Conservation (phyloP, 1,140 invertebrate species). For the Aphelenchoides avenae region DNA sequence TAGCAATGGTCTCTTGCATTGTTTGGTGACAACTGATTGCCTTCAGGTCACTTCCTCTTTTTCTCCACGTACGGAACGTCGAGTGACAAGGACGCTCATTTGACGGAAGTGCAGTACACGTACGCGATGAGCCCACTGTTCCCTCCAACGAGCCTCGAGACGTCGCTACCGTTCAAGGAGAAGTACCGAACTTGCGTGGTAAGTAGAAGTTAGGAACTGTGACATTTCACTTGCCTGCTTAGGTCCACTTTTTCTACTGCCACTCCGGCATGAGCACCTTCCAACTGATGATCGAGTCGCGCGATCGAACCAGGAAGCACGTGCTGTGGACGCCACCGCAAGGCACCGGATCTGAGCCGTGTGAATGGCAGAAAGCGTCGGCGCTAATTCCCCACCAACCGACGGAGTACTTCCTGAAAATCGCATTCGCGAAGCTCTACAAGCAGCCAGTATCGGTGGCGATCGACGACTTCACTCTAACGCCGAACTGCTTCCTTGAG, state of each 20-base stretch:
- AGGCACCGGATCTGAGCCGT: slow-evolving; percentile 26
- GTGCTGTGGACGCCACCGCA: slow-evolving; percentile 40
- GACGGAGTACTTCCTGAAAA: slow-evolving; percentile 35
- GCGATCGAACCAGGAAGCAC: slow-evolving; percentile 19
- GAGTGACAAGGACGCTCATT: slow-evolving; percentile 16
- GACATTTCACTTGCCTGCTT: slow-evolving; percentile 1
- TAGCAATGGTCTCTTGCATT: slow-evolving; percentile 4
- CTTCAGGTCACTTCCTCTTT: slow-evolving; percentile 44
- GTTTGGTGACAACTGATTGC: not conserved
- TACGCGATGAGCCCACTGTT: slow-evolving; percentile 39
- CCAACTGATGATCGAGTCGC: slow-evolving; percentile 32
- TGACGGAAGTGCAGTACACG: slow-evolving; percentile 33
- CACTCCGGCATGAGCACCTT: slow-evolving; percentile 40
- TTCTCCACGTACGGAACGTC: slow-evolving; percentile 39
- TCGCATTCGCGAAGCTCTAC: slow-evolving; percentile 43
- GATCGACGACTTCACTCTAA: slow-evolving; percentile 44
- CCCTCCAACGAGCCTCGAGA: slow-evolving; percentile 14
- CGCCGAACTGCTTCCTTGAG: slow-evolving; percentile 41
- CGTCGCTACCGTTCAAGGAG: not conserved
- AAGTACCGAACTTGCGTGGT: slow-evolving; percentile 29
- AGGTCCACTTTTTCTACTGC: slow-evolving; percentile 47
- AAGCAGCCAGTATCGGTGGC: slow-evolving; percentile 36
- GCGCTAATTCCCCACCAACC: slow-evolving; percentile 14
- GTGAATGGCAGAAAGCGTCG: slow-evolving; percentile 35
- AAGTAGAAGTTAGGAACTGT: slow-evolving; percentile 9